phyloP scores from a whole-genome alignment of 1,140 invertebrate species.

The Aphis gossypii region DNA sequence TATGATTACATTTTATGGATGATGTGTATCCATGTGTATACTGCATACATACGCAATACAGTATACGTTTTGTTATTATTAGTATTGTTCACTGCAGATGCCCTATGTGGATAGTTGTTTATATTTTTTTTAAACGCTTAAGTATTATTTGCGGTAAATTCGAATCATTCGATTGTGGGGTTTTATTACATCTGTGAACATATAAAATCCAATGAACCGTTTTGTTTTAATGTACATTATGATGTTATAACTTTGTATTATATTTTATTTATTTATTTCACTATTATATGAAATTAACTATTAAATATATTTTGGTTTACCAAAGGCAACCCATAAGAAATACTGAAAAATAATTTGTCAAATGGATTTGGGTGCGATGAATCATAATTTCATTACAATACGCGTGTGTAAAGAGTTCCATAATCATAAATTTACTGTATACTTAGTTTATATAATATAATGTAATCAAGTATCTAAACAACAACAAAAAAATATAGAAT shows the following conservation, averaged over 20 bases:
- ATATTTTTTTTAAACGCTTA: background rate
- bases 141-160: background rate
- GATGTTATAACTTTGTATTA: background rate
- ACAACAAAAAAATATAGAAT: background rate
- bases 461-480: background rate
- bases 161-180: background rate
- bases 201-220: background rate
- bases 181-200: background rate
- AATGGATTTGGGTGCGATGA: background rate
- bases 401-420: background rate
- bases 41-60: background rate
- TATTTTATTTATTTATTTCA: background rate
- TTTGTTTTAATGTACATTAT: background rate
- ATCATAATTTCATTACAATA: background rate
- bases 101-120: background rate
- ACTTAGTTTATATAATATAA: background rate
- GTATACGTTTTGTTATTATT: background rate
- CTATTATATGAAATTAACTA: background rate
- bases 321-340: background rate
- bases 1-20: background rate
- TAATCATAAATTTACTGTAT: background rate
- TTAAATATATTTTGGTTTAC: background rate
- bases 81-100: background rate
- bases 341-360: background rate
- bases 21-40: background rate